Evolutionary conservation across 2,888 invertebrate genomes (phyloP).

Genomic region (Agonopterix subpropinquella): DNA sequence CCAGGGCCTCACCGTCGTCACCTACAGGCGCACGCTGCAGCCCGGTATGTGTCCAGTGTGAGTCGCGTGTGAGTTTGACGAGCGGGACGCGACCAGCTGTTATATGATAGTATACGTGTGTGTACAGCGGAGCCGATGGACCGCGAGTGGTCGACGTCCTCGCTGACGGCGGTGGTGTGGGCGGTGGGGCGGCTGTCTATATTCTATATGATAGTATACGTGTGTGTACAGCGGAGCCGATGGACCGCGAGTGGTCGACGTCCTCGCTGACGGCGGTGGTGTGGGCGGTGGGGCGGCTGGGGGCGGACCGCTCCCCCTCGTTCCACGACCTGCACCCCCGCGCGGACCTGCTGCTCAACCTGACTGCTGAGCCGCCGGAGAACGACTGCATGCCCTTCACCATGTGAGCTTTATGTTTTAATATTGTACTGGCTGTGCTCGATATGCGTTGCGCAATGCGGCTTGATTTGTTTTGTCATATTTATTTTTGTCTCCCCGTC

Average conservation of each 20-base stretch:
- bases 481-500: too few relatives aligned
- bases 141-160: conserved; percentile 80
- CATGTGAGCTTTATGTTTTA: conserved; percentile 32
- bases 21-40: conserved; percentile 84
- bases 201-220: too few relatives aligned
- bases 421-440: not conserved
- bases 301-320: conserved; percentile 85
- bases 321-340: conserved; percentile 89
- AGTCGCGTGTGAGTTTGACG: conserved; percentile 81
- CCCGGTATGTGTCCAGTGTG: conserved; percentile 71
- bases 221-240: conserved; percentile 78
- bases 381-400: conserved; percentile 87
- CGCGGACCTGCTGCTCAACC: conserved; percentile 79
- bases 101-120: too few relatives aligned
- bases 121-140: conserved; percentile 84
- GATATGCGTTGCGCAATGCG: too few relatives aligned
- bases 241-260: conserved; percentile 83
- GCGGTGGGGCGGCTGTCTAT: conserved; percentile 82
- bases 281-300: conserved; percentile 90
- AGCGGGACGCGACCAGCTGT: conserved; percentile 86
- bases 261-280: conserved; percentile 81
- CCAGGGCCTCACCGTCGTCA: conserved; percentile 86
- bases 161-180: conserved; percentile 85
- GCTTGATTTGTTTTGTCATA: too few relatives aligned
- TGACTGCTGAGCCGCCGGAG: conserved; percentile 76